phyloP scores from a whole-genome alignment of 2,113 vertebrate genomes.

The Megalops atlanticus region DNA sequence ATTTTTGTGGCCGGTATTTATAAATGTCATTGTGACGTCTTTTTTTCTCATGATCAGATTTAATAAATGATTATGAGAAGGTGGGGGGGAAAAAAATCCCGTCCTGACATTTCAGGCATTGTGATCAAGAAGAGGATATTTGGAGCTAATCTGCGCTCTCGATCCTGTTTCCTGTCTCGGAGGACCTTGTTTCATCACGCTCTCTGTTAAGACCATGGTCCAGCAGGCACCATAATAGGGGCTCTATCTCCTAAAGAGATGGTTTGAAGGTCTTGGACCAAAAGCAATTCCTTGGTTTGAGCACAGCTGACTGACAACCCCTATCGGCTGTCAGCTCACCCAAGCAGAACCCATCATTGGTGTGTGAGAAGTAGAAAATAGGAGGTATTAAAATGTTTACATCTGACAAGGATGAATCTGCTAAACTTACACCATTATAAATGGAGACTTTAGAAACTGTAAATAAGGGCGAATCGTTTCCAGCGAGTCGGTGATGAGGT shows the following conservation, averaged over 20 bases:
- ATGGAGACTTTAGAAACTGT: too few species aligned
- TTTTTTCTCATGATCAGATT: not conserved
- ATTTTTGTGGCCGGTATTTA: too few species aligned
- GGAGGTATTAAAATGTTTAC: not conserved
- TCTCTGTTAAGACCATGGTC: constrained; percentile 4
- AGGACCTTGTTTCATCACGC: not conserved
- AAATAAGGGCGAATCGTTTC: too few species aligned
- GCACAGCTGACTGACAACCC: not conserved
- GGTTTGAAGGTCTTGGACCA: not conserved
- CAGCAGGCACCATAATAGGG: not conserved
- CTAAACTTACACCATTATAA: too few species aligned
- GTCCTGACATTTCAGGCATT: not conserved
- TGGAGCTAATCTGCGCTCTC: not conserved
- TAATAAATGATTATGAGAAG: not conserved
- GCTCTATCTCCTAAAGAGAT: not conserved
- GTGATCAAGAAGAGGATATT: not conserved
- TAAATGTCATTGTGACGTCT: not conserved
- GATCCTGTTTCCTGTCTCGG: not conserved
- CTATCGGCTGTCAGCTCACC: not conserved
- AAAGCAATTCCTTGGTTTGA: not conserved
- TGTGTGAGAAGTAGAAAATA: not conserved
- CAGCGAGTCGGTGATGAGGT: too few species aligned
- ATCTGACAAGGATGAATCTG: not conserved
- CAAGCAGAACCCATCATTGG: not conserved
- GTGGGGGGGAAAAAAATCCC: not conserved